These are phyloP conservation scores for Reinhardtius hippoglossoides DNA, from an alignment of 2,113 vertebrate genomes.

Conservation along the genomic window DNA sequence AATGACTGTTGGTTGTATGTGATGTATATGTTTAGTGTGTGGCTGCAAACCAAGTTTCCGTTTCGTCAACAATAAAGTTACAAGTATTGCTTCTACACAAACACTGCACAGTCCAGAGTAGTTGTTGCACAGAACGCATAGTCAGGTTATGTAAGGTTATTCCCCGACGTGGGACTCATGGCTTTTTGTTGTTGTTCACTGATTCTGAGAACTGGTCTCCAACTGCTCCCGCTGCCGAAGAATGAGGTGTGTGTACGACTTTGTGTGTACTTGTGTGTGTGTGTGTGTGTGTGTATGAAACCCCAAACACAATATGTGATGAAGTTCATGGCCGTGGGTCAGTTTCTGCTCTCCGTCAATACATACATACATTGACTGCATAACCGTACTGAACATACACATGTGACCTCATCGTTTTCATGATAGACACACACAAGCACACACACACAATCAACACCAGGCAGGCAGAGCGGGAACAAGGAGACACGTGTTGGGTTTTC, in stretches of 20 bases:
- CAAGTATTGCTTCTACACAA: neutral
- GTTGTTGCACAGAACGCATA: constrained; percentile 10
- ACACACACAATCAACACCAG: neutral
- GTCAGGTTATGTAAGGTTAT: constrained; percentile 28
- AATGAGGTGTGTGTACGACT: neutral
- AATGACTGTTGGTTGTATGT: neutral
- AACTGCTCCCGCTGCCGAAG: neutral
- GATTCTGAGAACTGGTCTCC: constrained; percentile 55
- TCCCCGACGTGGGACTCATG: constrained; percentile 5
- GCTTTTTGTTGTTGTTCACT: constrained; percentile 41
- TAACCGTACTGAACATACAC: neutral
- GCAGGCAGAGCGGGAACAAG: constrained; percentile 30
- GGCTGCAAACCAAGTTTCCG: neutral
- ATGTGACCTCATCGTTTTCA: neutral
- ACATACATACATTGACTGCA: neutral
- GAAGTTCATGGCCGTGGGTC: neutral
- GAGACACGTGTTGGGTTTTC: constrained; percentile 67
- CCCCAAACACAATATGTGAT: neutral
- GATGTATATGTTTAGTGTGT: neutral
- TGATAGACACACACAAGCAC: neutral
- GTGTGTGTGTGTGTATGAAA: neutral
- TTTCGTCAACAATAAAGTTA: neutral
- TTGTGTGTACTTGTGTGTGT: neutral
- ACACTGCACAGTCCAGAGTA: neutral
- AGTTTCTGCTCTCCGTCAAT: neutral